Percentiles rank a stretch among this genome's conserved stretches.
phyloP scores from a whole-genome alignment of 2,113 vertebrate genomes.

The Hucho hucho region DNA sequence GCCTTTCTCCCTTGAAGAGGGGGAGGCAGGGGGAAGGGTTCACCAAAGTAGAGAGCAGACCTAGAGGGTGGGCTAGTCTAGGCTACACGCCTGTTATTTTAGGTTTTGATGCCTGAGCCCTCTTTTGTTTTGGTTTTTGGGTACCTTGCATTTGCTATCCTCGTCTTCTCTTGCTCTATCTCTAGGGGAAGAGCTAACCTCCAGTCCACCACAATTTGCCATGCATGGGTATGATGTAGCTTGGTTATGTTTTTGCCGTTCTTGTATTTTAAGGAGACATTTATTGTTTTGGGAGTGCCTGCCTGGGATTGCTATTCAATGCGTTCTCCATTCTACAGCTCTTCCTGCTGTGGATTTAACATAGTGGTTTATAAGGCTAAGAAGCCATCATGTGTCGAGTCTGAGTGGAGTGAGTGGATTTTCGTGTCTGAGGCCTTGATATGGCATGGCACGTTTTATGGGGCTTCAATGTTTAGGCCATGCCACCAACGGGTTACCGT shows the following conservation, averaged over 20 bases:
- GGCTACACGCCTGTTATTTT: background rate
- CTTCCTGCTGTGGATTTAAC: background rate
- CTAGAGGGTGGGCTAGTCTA: background rate
- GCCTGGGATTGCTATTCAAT: background rate
- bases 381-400: constrained; percentile 28
- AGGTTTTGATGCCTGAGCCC: background rate
- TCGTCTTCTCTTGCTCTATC: background rate
- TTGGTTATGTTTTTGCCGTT: too few species aligned
- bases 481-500: constrained; percentile 25
- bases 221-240: background rate
- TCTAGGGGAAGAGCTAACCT: background rate
- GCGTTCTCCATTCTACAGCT: background rate
- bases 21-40: background rate
- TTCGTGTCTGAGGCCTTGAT: constrained; percentile 15
- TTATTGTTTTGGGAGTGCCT: background rate
- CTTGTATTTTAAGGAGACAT: background rate
- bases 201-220: background rate
- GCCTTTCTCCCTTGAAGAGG: constrained; percentile 25
- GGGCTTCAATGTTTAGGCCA: constrained; percentile 36
- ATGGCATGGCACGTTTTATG: constrained; percentile 23
- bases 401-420: background rate
- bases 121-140: background rate
- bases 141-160: background rate
- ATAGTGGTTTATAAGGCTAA: constrained; percentile 13
- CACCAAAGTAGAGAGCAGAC: background rate